Evolutionary conservation across 2,113 vertebrate genomes (phyloP).

Genomic region (Carassius gibelio): DNA sequence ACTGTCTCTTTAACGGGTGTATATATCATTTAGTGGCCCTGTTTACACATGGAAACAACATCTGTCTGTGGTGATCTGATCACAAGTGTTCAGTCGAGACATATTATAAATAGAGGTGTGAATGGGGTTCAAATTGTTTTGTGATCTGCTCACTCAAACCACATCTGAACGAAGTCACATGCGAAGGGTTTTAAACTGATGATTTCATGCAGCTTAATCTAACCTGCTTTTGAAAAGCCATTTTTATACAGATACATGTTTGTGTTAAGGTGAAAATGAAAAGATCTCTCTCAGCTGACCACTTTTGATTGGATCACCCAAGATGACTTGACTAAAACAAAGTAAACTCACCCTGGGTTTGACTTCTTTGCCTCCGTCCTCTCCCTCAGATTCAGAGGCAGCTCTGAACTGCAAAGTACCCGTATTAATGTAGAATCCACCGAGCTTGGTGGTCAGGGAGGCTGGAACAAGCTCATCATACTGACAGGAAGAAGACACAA

Average conservation of each 20-base stretch:
- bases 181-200: background rate
- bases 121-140: background rate
- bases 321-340: background rate
- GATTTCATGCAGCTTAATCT: background rate
- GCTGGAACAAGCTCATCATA: constrained; percentile 89
- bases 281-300: no score
- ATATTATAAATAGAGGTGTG: constrained; percentile 6
- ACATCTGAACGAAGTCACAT: background rate
- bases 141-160: background rate
- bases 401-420: constrained; percentile 95
- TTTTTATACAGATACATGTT: background rate
- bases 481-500: constrained; percentile 60
- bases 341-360: constrained; percentile 73
- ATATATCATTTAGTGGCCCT: background rate
- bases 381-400: constrained; percentile 92
- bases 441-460: constrained; percentile 84
- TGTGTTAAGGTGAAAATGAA: background rate
- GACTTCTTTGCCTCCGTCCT: constrained; percentile 84
- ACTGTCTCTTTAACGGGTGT: background rate
- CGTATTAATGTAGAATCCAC: constrained; percentile 98
- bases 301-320: background rate
- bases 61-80: background rate
- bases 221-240: background rate
- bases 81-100: background rate
- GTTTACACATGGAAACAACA: background rate